Percentiles rank a stretch among this genome's conserved stretches.
Evolutionary conservation across 1,140 invertebrate species (phyloP).

Genomic region (Diabrotica undecimpunctata): DNA sequence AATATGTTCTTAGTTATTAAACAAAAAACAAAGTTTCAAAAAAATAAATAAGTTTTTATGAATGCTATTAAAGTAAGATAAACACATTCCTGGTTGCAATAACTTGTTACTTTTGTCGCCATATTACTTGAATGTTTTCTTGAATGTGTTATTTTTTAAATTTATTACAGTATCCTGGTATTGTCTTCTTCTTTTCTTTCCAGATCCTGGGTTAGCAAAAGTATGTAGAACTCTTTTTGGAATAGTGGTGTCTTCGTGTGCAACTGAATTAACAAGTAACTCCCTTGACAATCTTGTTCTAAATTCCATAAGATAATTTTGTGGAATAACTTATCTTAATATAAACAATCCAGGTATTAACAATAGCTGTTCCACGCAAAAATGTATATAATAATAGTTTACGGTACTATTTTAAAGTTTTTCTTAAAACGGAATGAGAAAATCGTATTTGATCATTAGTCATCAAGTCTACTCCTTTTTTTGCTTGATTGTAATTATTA

Average conservation of each 20-base stretch:
- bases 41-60: not conserved
- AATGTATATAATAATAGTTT: not conserved
- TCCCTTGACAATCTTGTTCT: slow-evolving; percentile 11
- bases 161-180: no score
- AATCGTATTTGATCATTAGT: slow-evolving; percentile 16
- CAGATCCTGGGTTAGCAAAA: no score
- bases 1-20: no score
- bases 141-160: slow-evolving; percentile 17
- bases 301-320: slow-evolving; percentile 18
- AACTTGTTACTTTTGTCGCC: no score
- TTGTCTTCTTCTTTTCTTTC: slow-evolving; percentile 12
- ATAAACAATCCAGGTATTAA: slow-evolving; percentile 19
- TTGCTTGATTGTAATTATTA: slow-evolving; percentile 16
- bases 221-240: slow-evolving; percentile 18
- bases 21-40: no score
- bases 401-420: slow-evolving; percentile 13
- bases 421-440: slow-evolving; percentile 16
- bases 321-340: slow-evolving; percentile 17
- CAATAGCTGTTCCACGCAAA: slow-evolving; percentile 19
- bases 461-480: slow-evolving; percentile 7
- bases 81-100: not conserved
- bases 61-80: not conserved
- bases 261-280: not conserved
- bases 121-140: slow-evolving; percentile 3
- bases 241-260: not conserved